phyloP scores from a whole-genome alignment of 2,113 vertebrate genomes.

The Gadus chalcogrammus region DNA sequence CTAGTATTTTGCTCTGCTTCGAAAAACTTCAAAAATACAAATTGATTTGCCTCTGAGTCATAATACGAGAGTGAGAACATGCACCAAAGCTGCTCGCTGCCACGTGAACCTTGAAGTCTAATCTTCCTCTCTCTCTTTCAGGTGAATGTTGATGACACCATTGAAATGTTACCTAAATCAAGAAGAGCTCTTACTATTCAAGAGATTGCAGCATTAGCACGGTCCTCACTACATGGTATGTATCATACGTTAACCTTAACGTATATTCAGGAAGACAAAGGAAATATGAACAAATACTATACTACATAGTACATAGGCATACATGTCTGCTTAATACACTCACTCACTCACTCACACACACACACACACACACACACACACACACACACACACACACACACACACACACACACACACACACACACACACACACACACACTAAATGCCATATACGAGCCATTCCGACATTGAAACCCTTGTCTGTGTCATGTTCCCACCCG shows the following conservation, averaged over 20 bases:
- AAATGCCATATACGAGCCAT: neutral
- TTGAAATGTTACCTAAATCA: constrained; percentile 97
- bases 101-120: neutral
- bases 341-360: neutral
- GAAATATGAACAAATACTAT: too few species aligned
- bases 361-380: constrained; percentile 1
- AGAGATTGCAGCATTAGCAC: constrained; percentile 94
- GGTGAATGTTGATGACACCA: constrained; percentile 97
- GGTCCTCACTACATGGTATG: constrained; percentile 93
- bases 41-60: neutral
- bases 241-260: neutral
- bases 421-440: constrained; percentile 5
- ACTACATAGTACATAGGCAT: too few species aligned
- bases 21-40: neutral
- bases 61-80: neutral
- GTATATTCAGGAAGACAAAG: too few species aligned
- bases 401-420: neutral
- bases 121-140: constrained; percentile 48
- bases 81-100: neutral
- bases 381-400: neutral
- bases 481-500: neutral
- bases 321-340: too few species aligned
- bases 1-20: neutral
- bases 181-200: constrained; percentile 96
- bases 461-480: neutral